A percentile compares a stretch with the other conserved stretches of the same genome.
Conservation (phyloP, 2,888 invertebrate species). For the Netelia melanura region DNA sequence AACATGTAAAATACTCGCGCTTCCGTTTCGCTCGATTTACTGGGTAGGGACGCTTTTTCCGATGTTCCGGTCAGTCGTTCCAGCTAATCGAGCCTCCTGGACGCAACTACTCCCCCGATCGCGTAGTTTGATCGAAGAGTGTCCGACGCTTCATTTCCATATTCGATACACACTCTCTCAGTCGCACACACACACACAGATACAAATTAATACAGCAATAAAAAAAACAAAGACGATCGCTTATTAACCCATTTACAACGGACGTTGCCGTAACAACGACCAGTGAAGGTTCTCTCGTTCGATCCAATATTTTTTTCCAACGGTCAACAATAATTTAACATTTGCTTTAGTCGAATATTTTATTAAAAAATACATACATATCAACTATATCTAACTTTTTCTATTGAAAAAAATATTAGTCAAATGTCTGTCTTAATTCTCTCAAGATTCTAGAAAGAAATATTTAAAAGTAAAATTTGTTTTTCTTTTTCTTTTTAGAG, state of each 20-base stretch:
- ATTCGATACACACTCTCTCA: conserved; percentile 30
- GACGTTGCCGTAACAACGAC: background rate
- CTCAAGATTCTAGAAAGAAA: too few relatives aligned
- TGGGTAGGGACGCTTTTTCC: conserved; percentile 70
- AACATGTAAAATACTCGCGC: conserved; percentile 22
- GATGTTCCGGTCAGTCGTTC: conserved; percentile 71
- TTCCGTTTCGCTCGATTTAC: conserved; percentile 68
- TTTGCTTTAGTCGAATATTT: too few relatives aligned
- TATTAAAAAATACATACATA: too few relatives aligned
- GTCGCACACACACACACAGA: background rate
- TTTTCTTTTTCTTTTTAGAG: background rate
- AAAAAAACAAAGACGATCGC: conserved; percentile 30
- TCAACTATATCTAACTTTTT: too few relatives aligned
- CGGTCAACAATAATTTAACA: too few relatives aligned
- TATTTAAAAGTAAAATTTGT: too few relatives aligned
- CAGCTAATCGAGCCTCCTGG: conserved; percentile 64
- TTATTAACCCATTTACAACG: conserved; percentile 35
- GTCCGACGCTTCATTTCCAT: conserved; percentile 61
- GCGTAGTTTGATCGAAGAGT: conserved; percentile 45
- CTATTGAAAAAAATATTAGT: too few relatives aligned
- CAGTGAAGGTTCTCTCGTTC: background rate
- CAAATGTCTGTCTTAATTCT: too few relatives aligned
- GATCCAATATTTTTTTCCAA: background rate
- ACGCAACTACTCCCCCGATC: conserved; percentile 37
- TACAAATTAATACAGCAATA: background rate